Evolutionary conservation across 2,113 vertebrate species (phyloP), one percentile per base, ranked within the genome.

Genomic region (Cyphomyrus discorhynchus): DNA sequence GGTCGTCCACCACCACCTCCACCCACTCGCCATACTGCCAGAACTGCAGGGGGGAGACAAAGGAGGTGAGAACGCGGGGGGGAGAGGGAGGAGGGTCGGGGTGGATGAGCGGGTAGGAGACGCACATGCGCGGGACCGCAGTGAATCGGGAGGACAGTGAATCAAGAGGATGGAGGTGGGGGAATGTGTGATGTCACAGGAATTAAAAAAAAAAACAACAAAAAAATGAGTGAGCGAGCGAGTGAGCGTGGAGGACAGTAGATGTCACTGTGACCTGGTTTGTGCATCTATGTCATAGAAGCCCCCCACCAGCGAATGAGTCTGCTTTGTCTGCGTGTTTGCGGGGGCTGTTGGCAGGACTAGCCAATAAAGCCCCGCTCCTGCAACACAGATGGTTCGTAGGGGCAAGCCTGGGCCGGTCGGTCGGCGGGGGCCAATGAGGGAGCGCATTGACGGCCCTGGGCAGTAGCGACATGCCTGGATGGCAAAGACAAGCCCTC

Each of bases 1-100:
- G 93, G 94, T 97, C 96, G 91, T 97, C 96, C 90, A 97, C 94
- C 70, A 97, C 96, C 92, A 97, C 96, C 91, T 97, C 96, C 93
- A 96, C 94, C 96, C 96, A 97, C 93, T 95, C 95, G 89, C 96
- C 96, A 93, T 96, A 97, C 95, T 96, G 96, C 96, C 96, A 97
- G 95, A 97, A 96, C 96, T 97, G 90, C 35, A 47, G 15, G 31
- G 39, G 15, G 27, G 86, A 91, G 49, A 89, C 17, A 89, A 45
- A 58, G 52, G 90, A 91, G 46, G 89, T 91, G 83, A 90, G 85
- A 86, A 86, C 56, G 4, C 58, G 17, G 74, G 35, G 13, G 47
- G 46, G 42, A 8, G 7, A 82, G 5, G 5, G 46, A 31, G 24
- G 10, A 77, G 27, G 85, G 5, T 19, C 13, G 4, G 70, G 15